Conservation (phyloP, 92 coral and sea anemone species). For the Phenganax stokvisi region DNA sequence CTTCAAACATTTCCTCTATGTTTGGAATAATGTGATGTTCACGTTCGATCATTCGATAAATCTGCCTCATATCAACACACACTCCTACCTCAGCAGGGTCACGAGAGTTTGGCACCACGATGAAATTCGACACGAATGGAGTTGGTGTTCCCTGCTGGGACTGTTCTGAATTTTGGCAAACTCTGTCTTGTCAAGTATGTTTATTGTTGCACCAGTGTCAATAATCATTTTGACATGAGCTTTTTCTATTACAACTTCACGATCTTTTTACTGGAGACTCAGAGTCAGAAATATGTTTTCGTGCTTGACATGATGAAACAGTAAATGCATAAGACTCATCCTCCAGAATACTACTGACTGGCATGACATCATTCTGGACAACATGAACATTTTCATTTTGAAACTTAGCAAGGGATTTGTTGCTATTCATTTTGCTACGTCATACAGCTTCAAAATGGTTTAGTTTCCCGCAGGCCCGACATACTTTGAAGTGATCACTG, state of each 20-base stretch:
- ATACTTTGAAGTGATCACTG: neutral
- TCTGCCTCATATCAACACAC: no score
- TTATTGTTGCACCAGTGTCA: conserved; percentile 1
- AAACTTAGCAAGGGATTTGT: neutral
- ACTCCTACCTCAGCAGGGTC: neutral
- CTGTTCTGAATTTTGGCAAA: neutral
- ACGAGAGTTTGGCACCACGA: neutral
- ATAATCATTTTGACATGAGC: neutral
- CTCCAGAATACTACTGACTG: neutral
- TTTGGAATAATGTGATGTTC: conserved; percentile 34
- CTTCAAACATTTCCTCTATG: conserved; percentile 37
- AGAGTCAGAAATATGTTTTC: no score
- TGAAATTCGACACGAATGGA: neutral
- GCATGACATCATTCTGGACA: neutral
- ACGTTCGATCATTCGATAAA: conserved; percentile 30
- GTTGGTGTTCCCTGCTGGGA: neutral
- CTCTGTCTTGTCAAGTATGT: neutral
- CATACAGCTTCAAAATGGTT: neutral
- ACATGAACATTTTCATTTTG: neutral
- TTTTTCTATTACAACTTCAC: neutral
- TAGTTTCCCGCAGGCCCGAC: neutral
- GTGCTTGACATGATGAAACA: neutral
- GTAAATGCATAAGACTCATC: neutral
- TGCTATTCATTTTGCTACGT: neutral
- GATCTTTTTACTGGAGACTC: no score